Percentiles rank a stretch among this genome's conserved stretches.
Conservation (phyloP, 2,797 vertebrate species). For the Mus spretus region DNA sequence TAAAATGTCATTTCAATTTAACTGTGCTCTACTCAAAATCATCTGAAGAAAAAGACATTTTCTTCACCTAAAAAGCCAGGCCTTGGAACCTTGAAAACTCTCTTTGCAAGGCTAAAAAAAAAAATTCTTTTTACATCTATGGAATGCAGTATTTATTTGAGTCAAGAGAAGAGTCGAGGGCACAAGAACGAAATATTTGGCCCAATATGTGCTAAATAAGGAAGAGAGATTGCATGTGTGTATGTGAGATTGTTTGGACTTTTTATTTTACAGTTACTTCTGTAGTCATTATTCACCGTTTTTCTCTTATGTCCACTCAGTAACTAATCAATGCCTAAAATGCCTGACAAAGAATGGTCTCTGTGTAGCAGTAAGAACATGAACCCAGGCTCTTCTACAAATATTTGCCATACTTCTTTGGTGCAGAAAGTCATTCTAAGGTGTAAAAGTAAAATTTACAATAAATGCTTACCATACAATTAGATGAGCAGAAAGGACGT, state of each 20-base stretch:
- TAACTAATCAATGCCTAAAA: constrained; percentile 26
- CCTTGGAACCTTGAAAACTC: constrained; percentile 42
- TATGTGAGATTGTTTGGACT: background rate
- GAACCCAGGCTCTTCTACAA: background rate
- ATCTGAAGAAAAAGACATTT: constrained; percentile 73
- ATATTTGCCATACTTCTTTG: background rate
- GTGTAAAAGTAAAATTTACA: background rate
- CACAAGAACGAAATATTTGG: constrained; percentile 65
- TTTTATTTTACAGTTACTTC: constrained; percentile 51
- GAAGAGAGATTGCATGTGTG: background rate
- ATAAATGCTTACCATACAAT: constrained; percentile 12
- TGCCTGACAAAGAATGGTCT: background rate
- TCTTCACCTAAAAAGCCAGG: constrained; percentile 59
- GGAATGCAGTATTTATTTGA: constrained; percentile 69
- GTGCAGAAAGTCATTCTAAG: background rate
- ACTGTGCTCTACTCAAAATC: constrained; percentile 67
- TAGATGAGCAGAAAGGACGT: background rate
- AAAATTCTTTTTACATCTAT: constrained; percentile 55
- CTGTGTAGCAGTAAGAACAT: background rate
- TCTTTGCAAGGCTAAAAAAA: constrained; percentile 75
- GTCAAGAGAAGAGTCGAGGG: background rate
- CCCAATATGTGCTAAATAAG: constrained; percentile 56
- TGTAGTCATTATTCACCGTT: constrained; percentile 21
- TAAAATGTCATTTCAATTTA: constrained; percentile 79
- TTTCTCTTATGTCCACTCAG: background rate